phyloP scores from a whole-genome alignment of 2,797 vertebrate genomes.

The Spinibarbus caldwelli region DNA sequence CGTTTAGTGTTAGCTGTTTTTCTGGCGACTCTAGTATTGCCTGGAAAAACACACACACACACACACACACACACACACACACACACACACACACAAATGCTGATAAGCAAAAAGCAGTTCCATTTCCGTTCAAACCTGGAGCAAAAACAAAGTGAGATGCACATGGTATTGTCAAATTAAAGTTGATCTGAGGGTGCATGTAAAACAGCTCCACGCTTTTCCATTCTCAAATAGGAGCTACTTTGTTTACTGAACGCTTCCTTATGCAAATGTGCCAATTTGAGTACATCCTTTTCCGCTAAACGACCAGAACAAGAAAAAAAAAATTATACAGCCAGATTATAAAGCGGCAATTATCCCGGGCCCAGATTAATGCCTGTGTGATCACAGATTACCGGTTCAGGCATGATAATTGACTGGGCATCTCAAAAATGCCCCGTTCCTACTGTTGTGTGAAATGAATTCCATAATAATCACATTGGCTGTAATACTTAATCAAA shows the following conservation, averaged over 20 bases:
- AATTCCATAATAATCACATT: slow-evolving; percentile 97
- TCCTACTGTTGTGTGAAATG: slow-evolving; percentile 99
- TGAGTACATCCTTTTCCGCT: slow-evolving; percentile 78
- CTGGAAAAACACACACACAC: slow-evolving; percentile 73
- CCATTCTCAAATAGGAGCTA: slow-evolving; percentile 55
- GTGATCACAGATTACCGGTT: slow-evolving; percentile 96
- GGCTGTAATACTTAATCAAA: slow-evolving; percentile 96
- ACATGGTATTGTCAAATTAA: slow-evolving; percentile 58
- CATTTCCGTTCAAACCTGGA: slow-evolving; percentile 62
- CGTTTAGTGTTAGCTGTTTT: slow-evolving; percentile 99
- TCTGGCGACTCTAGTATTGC: slow-evolving; percentile 99
- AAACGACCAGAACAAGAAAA: slow-evolving; percentile 55
- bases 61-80: too few relatives aligned
- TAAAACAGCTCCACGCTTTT: slow-evolving; percentile 58
- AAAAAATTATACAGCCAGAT: slow-evolving; percentile 79
- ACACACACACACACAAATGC: slow-evolving; percentile 47
- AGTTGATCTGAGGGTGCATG: slow-evolving; percentile 62
- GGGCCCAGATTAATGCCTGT: slow-evolving; percentile 96
- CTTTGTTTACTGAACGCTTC: slow-evolving; percentile 85
- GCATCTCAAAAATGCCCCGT: slow-evolving; percentile 98
- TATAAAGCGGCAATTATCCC: slow-evolving; percentile 98
- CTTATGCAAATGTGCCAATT: slow-evolving; percentile 90
- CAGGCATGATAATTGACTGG: slow-evolving; percentile 95
- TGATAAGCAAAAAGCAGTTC: slow-evolving; percentile 70
- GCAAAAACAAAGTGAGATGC: slow-evolving; percentile 58